phyloP scores from a whole-genome alignment of 2,797 vertebrate genomes.

The Eulemur albifrons region DNA sequence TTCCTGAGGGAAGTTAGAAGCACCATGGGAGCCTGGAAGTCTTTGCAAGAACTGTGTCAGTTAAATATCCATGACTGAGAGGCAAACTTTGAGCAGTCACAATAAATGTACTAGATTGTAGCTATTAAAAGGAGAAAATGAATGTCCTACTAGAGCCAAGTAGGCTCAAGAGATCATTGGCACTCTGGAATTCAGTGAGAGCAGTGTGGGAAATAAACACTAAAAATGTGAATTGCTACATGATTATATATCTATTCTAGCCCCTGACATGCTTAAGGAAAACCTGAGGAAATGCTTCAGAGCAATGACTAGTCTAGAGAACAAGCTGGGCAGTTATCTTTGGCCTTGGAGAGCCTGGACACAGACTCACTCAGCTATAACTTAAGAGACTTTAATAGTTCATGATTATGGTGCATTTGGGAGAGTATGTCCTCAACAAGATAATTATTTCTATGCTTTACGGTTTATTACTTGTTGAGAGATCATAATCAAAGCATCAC shows the following conservation, averaged over 20 bases:
- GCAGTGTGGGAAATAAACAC: neutral
- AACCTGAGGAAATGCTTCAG: neutral
- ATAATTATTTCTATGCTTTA: constrained; percentile 10
- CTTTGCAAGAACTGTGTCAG: neutral
- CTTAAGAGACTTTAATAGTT: neutral
- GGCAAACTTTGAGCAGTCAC: neutral
- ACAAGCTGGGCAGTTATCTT: neutral
- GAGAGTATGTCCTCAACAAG: neutral
- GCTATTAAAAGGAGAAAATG: neutral
- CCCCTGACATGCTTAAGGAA: neutral
- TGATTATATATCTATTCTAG: neutral
- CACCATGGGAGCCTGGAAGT: neutral
- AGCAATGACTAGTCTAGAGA: neutral
- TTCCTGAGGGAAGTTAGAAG: neutral
- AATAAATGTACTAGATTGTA: neutral
- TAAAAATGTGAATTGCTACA: neutral
- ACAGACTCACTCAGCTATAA: neutral
- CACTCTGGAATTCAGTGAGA: neutral
- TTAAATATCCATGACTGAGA: neutral
- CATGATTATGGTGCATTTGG: neutral
- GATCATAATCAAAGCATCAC: neutral
- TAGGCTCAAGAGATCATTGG: neutral
- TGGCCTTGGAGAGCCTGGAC: neutral
- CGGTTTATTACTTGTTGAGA: constrained; percentile 14
- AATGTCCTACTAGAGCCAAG: neutral